A percentile compares a stretch with the other conserved stretches of the same genome.
Evolutionary conservation across 1,140 invertebrate species (phyloP).

Genomic region (Drosophila auraria): DNA sequence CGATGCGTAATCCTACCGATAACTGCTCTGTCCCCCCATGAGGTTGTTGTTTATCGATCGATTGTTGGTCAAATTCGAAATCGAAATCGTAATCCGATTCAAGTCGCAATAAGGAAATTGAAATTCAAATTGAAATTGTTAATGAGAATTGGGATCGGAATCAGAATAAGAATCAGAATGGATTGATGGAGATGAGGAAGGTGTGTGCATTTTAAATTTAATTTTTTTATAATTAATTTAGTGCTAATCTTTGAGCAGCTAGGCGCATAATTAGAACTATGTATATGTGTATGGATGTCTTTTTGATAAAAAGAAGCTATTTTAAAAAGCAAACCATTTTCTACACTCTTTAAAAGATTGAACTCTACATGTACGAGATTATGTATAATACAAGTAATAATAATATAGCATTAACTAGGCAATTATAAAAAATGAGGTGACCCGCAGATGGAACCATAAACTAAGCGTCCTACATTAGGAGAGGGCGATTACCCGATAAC

Average conservation of each 20-base stretch:
- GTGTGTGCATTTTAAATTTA: constrained; percentile 55
- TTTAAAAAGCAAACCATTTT: constrained; percentile 83
- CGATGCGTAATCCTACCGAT: constrained; percentile 72
- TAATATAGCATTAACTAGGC: constrained; percentile 79
- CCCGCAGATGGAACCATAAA: constrained; percentile 56
- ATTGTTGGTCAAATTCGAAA: constrained; percentile 27
- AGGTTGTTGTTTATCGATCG: constrained; percentile 69
- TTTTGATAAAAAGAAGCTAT: constrained; percentile 84
- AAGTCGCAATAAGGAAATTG: constrained; percentile 12
- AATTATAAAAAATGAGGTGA: constrained; percentile 67
- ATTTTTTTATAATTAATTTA: constrained; percentile 70
- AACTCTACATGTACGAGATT: constrained; percentile 76
- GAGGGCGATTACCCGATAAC: constrained; percentile 46
- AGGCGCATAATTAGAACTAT: constrained; percentile 77
- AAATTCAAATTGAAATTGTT: constrained; percentile 9
- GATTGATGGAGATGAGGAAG: constrained; percentile 11
- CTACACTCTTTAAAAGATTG: constrained; percentile 84
- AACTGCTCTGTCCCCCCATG: constrained; percentile 77
- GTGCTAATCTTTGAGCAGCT: constrained; percentile 74
- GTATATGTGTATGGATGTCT: constrained; percentile 78
- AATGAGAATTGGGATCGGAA: constrained; percentile 1
- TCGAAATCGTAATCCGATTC: constrained; percentile 17
- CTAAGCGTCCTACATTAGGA: constrained; percentile 81
- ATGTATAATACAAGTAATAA: constrained; percentile 72
- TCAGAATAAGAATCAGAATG: constrained; percentile 22